Percentiles rank a stretch among this genome's conserved stretches.
These are phyloP conservation scores for Rhodinocichla rosea DNA, from an alignment of 2,113 vertebrate species.

Conservation along the genomic window DNA sequence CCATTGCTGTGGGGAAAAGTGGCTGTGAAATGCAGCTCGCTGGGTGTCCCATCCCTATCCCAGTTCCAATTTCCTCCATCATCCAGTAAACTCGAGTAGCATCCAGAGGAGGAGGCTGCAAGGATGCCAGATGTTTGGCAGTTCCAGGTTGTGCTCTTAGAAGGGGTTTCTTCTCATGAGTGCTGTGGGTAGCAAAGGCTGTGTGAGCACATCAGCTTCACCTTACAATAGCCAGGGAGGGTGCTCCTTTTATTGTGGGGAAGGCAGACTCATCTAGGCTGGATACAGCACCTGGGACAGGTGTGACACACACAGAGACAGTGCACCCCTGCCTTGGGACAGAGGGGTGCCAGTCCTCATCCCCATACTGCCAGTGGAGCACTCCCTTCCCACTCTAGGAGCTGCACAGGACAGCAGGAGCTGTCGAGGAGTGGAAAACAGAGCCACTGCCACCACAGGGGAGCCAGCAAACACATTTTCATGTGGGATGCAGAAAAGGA, in stretches of 20 bases:
- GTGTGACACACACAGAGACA: background rate
- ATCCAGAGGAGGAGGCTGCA: background rate
- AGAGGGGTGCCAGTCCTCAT: background rate
- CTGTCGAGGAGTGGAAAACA: background rate
- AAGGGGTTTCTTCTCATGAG: fast-evolving
- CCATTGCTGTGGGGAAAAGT: background rate
- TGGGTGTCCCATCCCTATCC: fast-evolving
- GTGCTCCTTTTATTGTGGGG: background rate
- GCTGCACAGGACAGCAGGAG: fast-evolving
- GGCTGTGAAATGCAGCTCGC: background rate
- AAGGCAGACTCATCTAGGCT: background rate
- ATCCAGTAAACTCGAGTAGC: fast-evolving
- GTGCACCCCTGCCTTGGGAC: background rate
- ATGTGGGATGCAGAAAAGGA: background rate
- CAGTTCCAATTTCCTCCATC: background rate
- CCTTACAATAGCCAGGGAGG: background rate
- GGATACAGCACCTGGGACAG: background rate
- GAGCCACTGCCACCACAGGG: background rate
- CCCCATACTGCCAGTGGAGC: fast-evolving
- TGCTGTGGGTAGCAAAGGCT: background rate
- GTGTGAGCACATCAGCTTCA: background rate
- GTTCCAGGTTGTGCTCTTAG: background rate
- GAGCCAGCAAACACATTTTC: background rate
- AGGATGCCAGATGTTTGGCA: background rate
- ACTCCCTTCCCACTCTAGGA: background rate